Evolutionary conservation across 2,888 invertebrate genomes (phyloP).

Genomic region (Aethes cnicana): DNA sequence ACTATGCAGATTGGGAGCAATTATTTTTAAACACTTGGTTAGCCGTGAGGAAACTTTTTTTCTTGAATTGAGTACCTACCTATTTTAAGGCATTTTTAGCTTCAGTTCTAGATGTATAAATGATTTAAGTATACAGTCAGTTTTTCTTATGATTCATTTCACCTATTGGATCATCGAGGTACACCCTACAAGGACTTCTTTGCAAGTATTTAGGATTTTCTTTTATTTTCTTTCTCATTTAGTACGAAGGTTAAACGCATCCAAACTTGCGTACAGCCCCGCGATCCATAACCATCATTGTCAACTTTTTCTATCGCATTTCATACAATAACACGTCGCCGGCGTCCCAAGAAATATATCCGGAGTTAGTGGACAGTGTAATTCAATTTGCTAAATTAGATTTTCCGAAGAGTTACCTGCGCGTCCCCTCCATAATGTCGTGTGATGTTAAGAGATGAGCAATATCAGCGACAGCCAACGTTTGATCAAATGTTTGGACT

Average conservation of each 20-base stretch:
- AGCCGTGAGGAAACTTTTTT: too few species aligned
- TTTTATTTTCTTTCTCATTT: too few species aligned
- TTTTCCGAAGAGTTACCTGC: slow-evolving; percentile 78
- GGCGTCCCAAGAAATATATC: slow-evolving; percentile 52
- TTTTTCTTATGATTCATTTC: too few species aligned
- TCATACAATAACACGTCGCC: slow-evolving; percentile 50
- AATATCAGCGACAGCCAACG: slow-evolving; percentile 46
- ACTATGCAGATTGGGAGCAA: slow-evolving; percentile 2
- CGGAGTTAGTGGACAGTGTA: slow-evolving; percentile 66
- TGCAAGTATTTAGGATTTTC: too few species aligned
- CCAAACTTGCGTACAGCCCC: too few species aligned
- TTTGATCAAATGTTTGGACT: slow-evolving; percentile 44
- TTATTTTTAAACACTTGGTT: slow-evolving; percentile 1
- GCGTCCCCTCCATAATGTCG: slow-evolving; percentile 54
- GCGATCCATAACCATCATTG: slow-evolving; percentile 30
- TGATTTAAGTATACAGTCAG: too few species aligned
- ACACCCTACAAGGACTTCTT: too few species aligned
- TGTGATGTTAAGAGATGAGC: slow-evolving; percentile 46
- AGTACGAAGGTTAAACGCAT: too few species aligned
- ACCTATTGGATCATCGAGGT: too few species aligned
- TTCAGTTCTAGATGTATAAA: too few species aligned
- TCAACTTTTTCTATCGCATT: slow-evolving; percentile 36
- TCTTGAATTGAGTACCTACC: too few species aligned
- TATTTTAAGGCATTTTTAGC: too few species aligned
- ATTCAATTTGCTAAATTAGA: slow-evolving; percentile 80